phyloP scores from a whole-genome alignment of 2,797 vertebrate species.

The Pseudochromis fuscus region DNA sequence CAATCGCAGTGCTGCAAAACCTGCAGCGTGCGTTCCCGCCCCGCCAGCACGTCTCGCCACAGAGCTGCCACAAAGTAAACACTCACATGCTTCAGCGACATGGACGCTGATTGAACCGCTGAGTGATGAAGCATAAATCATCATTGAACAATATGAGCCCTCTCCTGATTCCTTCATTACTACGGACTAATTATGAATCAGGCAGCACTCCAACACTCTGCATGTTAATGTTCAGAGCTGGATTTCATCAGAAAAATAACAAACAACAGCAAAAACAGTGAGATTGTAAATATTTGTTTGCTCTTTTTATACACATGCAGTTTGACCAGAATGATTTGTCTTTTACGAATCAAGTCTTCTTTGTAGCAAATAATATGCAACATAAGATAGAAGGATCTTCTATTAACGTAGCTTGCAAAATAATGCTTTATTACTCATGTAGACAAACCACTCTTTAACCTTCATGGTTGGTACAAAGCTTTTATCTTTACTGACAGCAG shows the following conservation, averaged over 20 bases:
- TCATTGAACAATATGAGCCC: slow-evolving; percentile 39
- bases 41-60: slow-evolving; percentile 68
- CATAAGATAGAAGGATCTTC: neutral
- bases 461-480: slow-evolving; percentile 57
- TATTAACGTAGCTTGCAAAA: slow-evolving; percentile 28
- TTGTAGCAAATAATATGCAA: slow-evolving; percentile 18
- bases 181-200: slow-evolving; percentile 11
- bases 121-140: slow-evolving; percentile 3
- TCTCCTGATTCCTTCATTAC: slow-evolving; percentile 9
- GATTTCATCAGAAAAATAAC: slow-evolving; percentile 1
- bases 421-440: slow-evolving; percentile 36
- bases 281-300: slow-evolving; percentile 71
- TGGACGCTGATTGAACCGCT: slow-evolving; percentile 10
- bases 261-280: slow-evolving; percentile 27
- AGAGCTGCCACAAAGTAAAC: slow-evolving; percentile 60
- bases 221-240: slow-evolving; percentile 5
- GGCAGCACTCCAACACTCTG: slow-evolving; percentile 6
- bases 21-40: slow-evolving; percentile 79
- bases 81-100: neutral
- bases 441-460: slow-evolving; percentile 42
- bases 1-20: slow-evolving; percentile 90
- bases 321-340: slow-evolving; percentile 19
- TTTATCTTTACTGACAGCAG: slow-evolving; percentile 58
- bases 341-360: slow-evolving; percentile 21
- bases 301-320: slow-evolving; percentile 47